phyloP scores from a whole-genome alignment of 1,140 invertebrate species.

The Lepidurus apus region DNA sequence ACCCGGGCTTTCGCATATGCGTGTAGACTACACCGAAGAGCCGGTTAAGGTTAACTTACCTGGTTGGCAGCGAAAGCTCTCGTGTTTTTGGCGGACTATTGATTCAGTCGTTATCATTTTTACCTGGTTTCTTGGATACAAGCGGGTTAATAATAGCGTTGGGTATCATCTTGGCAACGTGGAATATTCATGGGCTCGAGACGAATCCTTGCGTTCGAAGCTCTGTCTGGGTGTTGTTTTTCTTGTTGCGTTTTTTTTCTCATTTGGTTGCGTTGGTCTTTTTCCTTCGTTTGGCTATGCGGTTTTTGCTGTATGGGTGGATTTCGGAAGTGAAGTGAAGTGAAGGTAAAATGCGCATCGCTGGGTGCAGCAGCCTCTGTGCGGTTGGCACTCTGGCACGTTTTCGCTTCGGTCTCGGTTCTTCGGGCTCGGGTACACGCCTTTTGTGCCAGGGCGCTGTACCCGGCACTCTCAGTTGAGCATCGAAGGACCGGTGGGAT shows the following conservation, averaged over 20 bases:
- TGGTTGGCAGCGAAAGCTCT: background rate
- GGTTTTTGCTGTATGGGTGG: conserved; percentile 9
- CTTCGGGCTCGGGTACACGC: background rate
- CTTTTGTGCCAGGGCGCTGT: background rate
- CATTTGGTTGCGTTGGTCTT: background rate
- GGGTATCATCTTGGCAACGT: background rate
- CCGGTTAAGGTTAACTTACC: too few species aligned
- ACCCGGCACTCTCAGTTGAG: background rate
- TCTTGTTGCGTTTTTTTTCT: background rate
- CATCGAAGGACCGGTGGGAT: background rate
- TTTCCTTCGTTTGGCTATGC: background rate
- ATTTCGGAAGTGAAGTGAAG: conserved; percentile 9
- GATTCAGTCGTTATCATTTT: background rate
- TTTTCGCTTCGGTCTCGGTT: conserved; percentile 1
- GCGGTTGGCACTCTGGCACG: conserved; percentile 3
- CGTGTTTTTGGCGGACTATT: background rate
- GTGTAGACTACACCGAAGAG: too few species aligned
- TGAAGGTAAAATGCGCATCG: conserved; percentile 18
- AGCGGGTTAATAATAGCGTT: background rate
- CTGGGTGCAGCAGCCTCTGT: conserved; percentile 11
- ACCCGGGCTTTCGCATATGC: background rate
- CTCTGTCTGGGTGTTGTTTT: background rate
- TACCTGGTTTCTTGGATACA: background rate
- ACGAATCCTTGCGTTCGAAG: background rate
- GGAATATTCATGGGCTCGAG: background rate